Conservation (phyloP, 2,113 vertebrate species). For the Theristicus caerulescens region DNA sequence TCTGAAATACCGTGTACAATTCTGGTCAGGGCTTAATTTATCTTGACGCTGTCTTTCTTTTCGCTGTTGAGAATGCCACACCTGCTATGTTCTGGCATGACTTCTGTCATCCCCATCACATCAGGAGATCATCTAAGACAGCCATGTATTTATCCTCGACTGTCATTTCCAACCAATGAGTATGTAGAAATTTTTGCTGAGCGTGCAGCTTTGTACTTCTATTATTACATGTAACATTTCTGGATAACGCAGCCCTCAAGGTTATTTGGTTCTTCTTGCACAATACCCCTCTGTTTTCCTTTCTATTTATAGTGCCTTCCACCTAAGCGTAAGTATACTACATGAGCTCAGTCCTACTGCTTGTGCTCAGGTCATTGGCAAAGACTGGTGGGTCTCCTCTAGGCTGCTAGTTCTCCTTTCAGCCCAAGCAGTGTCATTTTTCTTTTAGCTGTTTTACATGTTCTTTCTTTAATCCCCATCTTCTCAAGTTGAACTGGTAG, state of each 20-base stretch:
- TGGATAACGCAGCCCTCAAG: neutral
- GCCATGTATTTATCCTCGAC: neutral
- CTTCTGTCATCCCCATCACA: neutral
- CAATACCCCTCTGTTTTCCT: neutral
- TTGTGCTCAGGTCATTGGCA: neutral
- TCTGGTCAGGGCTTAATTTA: neutral
- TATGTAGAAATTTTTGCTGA: neutral
- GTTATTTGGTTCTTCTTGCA: neutral
- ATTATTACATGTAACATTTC: neutral
- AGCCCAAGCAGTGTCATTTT: neutral
- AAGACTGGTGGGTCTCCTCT: neutral
- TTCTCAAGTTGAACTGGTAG: neutral
- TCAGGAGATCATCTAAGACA: neutral
- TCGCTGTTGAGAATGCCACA: neutral
- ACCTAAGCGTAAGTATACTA: neutral
- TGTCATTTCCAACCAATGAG: neutral
- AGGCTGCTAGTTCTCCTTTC: neutral
- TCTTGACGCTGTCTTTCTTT: neutral
- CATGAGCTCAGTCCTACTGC: neutral
- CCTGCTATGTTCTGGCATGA: neutral
- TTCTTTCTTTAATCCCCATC: neutral
- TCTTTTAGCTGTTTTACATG: neutral
- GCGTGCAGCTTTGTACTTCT: neutral
- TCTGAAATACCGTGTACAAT: neutral
- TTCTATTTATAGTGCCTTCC: neutral